Evolutionary conservation across 2,113 vertebrate species (phyloP).

Genomic region (Phocoena sinus): DNA sequence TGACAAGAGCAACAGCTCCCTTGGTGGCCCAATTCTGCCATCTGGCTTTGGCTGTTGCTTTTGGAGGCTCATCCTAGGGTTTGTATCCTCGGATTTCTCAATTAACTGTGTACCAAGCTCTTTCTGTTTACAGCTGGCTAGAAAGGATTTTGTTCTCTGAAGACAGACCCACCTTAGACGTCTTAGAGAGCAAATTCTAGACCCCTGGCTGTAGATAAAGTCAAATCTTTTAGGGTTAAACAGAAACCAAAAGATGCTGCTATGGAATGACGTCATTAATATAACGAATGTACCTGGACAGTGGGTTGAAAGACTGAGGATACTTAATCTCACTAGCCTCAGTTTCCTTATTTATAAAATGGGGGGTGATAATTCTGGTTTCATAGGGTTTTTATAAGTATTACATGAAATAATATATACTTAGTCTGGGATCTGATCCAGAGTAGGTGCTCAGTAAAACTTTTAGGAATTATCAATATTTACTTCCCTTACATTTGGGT

Average conservation of each 20-base stretch:
- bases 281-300: not conserved
- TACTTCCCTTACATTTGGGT: not conserved
- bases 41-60: not conserved
- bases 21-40: not conserved
- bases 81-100: not conserved
- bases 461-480: not conserved
- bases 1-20: not conserved
- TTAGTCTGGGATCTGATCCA: not conserved
- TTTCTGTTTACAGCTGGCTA: not conserved
- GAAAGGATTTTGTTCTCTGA: not conserved
- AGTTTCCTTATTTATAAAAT: not conserved
- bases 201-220: not conserved
- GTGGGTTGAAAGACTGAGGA: not conserved
- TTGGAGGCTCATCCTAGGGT: not conserved
- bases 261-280: not conserved
- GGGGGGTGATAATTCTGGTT: not conserved
- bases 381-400: not conserved
- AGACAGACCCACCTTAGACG: not conserved
- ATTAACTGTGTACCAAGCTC: not conserved
- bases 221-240: not conserved
- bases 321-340: not conserved
- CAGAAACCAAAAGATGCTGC: not conserved
- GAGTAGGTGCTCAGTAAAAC: not conserved
- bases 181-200: not conserved
- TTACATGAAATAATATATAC: not conserved